Evolutionary conservation across 1,140 invertebrate species (phyloP), one percentile per base, ranked within the genome.

Genomic region (Arion vulgaris): DNA sequence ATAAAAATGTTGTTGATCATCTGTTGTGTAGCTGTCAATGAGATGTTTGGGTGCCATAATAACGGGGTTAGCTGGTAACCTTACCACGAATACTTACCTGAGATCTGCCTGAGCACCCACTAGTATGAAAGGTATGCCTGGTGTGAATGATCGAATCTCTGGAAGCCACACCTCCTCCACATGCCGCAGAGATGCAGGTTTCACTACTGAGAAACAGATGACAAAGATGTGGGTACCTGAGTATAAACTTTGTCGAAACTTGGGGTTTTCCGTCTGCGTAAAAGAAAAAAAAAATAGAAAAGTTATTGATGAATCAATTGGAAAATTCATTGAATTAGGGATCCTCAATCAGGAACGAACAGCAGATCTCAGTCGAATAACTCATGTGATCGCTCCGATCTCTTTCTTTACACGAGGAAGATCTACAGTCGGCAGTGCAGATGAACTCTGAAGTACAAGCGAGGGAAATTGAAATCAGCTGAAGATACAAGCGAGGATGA

Each of bases 21-120:
- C n/a, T n/a, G n/a, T n/a, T n/a, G n/a, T n/a, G n/a, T n/a, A n/a
- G n/a, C n/a, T n/a, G n/a, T n/a, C n/a, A n/a, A n/a, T n/a, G n/a
- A n/a, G n/a, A n/a, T n/a, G n/a, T n/a, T n/a, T n/a, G n/a, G n/a
- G n/a, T n/a, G n/a, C n/a, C n/a, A n/a, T n/a, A n/a, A n/a, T n/a
- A n/a, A n/a, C n/a, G n/a, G n/a, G n/a, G n/a, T n/a, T n/a, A n/a
- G n/a, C n/a, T n/a, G n/a, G n/a, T n/a, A n/a, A n/a, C n/a, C n/a
- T n/a, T n/a, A n/a, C n/a, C n/a, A n/a, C n/a, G n/a, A n/a, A n/a
- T 49, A 49, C 45, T 38, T 85, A 71, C 45, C 89, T 84, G 9
- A 89, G 71, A 82, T 90, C 89, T 26, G 87, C 87, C 81, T 89
- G 86, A 11, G 88, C 88, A 13, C 88, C 88, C 11, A 89, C 89